Conservation (phyloP, 2,113 vertebrate genomes). For the Hippolais icterina region DNA sequence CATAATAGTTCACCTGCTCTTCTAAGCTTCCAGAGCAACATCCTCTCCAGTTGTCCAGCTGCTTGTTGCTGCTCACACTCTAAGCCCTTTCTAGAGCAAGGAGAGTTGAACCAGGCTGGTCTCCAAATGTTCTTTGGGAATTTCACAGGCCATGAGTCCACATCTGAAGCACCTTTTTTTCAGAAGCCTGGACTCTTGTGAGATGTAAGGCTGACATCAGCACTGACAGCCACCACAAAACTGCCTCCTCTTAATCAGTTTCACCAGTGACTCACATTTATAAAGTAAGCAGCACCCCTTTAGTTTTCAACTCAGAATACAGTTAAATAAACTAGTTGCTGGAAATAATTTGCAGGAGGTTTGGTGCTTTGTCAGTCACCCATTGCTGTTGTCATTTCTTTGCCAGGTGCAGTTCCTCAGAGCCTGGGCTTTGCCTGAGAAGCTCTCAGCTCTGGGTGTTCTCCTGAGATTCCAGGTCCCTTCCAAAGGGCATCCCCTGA, state of each 20-base stretch:
- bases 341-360: background rate
- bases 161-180: background rate
- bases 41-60: background rate
- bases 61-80: background rate
- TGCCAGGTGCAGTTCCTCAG: background rate
- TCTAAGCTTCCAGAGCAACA: background rate
- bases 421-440: background rate
- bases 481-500: background rate
- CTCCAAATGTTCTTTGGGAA: background rate
- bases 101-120: background rate
- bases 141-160: background rate
- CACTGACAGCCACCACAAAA: background rate
- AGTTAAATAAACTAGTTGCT: background rate
- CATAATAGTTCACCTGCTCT: background rate
- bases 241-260: background rate
- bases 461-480: background rate
- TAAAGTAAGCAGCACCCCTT: background rate
- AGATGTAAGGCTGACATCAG: background rate
- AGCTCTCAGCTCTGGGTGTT: background rate
- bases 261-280: background rate
- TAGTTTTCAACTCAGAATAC: background rate
- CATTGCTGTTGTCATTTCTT: background rate
- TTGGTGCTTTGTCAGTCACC: background rate
- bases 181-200: background rate
- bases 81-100: background rate